Evolutionary conservation across 2,113 vertebrate species (phyloP).

Genomic region (Typhlomys cinereus): DNA sequence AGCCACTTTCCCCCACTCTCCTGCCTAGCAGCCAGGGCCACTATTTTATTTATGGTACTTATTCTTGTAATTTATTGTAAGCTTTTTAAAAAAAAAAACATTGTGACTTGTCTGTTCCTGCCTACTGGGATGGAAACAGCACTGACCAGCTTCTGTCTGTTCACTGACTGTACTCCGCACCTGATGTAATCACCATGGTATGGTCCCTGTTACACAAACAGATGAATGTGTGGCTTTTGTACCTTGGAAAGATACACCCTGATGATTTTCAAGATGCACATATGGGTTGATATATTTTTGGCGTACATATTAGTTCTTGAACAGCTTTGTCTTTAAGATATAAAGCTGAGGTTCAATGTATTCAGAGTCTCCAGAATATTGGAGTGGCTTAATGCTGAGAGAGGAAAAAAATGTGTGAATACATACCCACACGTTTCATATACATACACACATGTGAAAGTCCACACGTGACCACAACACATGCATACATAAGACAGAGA

Average conservation of each 20-base stretch:
- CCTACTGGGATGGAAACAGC: background rate
- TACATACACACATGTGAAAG: background rate
- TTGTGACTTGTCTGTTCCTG: background rate
- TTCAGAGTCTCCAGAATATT: background rate
- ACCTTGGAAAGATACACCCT: background rate
- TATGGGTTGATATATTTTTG: background rate
- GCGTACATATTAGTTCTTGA: background rate
- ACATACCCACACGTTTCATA: too few relatives aligned
- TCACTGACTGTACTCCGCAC: background rate
- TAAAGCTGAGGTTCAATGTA: background rate
- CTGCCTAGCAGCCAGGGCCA: background rate
- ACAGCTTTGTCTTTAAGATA: background rate
- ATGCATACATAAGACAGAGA: background rate
- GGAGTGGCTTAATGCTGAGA: background rate
- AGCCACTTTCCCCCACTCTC: background rate
- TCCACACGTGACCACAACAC: background rate
- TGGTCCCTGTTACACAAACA: background rate
- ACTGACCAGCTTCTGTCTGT: background rate
- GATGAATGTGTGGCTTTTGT: background rate
- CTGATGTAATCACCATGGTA: background rate
- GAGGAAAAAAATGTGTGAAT: background rate
- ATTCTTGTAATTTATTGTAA: background rate
- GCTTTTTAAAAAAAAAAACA: too few relatives aligned
- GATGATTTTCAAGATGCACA: background rate
- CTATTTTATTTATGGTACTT: background rate